Conservation (phyloP, 2,888 invertebrate genomes). For the Plutella xylostella region DNA sequence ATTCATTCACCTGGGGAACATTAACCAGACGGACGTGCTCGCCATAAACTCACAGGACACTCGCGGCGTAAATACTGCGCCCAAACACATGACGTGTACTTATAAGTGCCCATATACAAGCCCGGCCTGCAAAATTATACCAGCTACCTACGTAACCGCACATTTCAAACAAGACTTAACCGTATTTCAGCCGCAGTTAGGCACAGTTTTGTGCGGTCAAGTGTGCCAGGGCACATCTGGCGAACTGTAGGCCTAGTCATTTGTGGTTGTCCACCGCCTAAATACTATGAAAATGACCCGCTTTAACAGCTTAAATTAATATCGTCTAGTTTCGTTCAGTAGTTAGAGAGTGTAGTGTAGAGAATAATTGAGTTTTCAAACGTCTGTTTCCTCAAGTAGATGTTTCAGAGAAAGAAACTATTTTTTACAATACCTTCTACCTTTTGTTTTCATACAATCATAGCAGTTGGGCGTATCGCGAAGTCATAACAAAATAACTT, state of each 20-base stretch:
- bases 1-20: neutral
- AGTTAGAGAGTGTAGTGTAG: neutral
- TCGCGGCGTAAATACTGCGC: neutral
- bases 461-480: no score
- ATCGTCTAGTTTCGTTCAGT: neutral
- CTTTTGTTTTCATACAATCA: no score
- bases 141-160: neutral
- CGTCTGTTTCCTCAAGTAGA: no score
- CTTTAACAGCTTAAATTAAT: conserved; percentile 4
- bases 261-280: conserved; percentile 42
- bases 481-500: no score
- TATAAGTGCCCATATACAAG: neutral
- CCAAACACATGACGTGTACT: conserved; percentile 1
- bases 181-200: neutral
- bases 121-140: neutral
- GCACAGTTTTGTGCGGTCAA: neutral
- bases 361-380: no score
- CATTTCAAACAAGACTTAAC: neutral
- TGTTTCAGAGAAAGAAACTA: no score
- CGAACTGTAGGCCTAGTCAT: conserved; percentile 39
- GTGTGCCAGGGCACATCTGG: conserved; percentile 36
- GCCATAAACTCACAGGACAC: neutral
- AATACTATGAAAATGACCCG: conserved; percentile 34
- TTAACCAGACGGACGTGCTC: neutral
- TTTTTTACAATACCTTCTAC: no score